Base-by-base conservation (phyloP, 2,113 vertebrate species). In the Antennarius striatus region DNA sequence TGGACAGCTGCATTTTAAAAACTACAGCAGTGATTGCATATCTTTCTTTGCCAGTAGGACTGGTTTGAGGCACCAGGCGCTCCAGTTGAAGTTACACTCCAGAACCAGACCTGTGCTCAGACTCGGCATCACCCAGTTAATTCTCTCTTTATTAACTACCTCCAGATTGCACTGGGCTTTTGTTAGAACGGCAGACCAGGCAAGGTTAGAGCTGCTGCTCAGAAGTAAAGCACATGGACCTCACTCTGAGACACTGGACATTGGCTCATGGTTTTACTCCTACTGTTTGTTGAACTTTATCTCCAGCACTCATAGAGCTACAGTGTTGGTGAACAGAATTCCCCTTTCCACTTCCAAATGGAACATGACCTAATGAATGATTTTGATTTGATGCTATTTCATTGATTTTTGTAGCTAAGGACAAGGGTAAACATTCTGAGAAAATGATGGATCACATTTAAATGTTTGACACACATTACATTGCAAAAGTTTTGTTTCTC, bases 1-100 rank as follows among this genome's bases (percentile, higher is more conserved):
- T 71, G 84, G 71, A 53, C 82, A 90, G 76, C 75, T 87, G 80
- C 30, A 39, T 65, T 79, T 71, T 56, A 63, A 80, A 79, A 22
- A 40, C 62, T 36, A 36, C 69, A 69, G 70, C 56, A 54, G 3
- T 60, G 80, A 72, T 71, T 71, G 63, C 75, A 45, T 42, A 28
- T 69, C 71, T 56, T 40, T 45, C 61, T 58, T 13, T 80, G 73
- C 71, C 77, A 70, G 50, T 29, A 30, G 63, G 60, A 70, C 55
- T 0, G 51, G 14, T 59, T 42, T 0, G 49, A 63, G 66, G 58
- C 43, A 56, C 42, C 51, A 47, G 50, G 3, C 43, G 9, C 59
- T 66, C 49, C 54, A 45, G 43, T 46, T 4, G 16, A 42, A 46
- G 57, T 69, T 64, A 77, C 56, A 54, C 69, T 77, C 29, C 36